Evolutionary conservation across 2,797 vertebrate genomes (phyloP), one percentile per base, ranked within the genome.

Genomic region (Myioborus melanocephalus): DNA sequence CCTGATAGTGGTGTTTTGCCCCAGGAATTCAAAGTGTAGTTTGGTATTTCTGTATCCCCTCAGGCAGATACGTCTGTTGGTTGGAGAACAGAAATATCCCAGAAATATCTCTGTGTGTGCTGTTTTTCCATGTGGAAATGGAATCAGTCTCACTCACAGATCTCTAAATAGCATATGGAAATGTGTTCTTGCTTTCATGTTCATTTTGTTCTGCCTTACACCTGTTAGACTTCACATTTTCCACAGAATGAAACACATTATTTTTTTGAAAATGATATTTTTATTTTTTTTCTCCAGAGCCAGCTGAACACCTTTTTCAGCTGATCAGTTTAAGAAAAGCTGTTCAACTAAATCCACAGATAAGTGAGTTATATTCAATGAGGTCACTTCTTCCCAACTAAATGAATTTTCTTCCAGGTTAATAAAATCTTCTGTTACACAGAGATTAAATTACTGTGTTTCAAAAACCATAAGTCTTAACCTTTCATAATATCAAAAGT

Each of bases 401-500:
- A 93, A 97, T 90, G 8, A 76, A 87, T 90, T 95, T 93, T 83
- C 79, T 96, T 75, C 86, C 52, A 66, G 53, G n/a, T 23, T 81
- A 96, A 94, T 91, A 80, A 12, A 84, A 71, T 96, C 32, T 89
- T 94, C 81, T 94, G 49, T 70, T 96, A 71, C 65, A 73, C 4
- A 64, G 70, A 91, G 71, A 91, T 95, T 95, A 91, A 93, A 95
- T 87, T 94, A 94, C 69, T 72, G 86, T 39, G 24, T 52, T 97
- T 55, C 35, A 91, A 92, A 93, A 83, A 18, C 0, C 65, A 71
- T 24, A 79, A 75, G 35, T 81, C 87, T 84, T 94, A 96, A 97
- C 88, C 90, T 92, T 95, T 97, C 89, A 89, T 95, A 94, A 90
- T 93, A 94, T 65, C 61, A 83, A 68, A 82, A 91, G 32, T 89